Percentiles rank a stretch among this genome's conserved stretches.
Evolutionary conservation across 2,113 vertebrate species (phyloP).

Genomic region (Paraplagusia blochii): DNA sequence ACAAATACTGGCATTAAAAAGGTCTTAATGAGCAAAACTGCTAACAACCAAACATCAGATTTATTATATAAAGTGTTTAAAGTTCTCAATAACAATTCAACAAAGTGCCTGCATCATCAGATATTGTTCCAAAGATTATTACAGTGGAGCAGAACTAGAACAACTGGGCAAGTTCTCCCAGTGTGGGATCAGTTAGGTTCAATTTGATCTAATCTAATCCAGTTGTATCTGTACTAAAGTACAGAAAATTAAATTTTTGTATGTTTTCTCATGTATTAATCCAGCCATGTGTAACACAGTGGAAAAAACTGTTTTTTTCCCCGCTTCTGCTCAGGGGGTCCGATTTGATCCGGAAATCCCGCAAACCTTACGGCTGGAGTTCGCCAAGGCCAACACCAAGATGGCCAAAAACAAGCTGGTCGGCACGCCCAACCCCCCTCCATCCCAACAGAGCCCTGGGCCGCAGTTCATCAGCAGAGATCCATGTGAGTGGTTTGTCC

Average conservation of each 20-base stretch:
- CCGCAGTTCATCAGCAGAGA: conserved; percentile 95
- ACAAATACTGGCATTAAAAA: too few species aligned
- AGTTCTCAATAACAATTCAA: too few species aligned
- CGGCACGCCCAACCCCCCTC: conserved; percentile 90
- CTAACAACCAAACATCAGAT: too few species aligned
- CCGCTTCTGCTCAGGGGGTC: conserved; percentile 80
- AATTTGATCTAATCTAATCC: too few species aligned
- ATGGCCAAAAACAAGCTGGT: conserved; percentile 98
- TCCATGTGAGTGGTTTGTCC: conserved; percentile 85
- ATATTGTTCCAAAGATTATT: too few species aligned
- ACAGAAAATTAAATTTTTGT: too few species aligned
- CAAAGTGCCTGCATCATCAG: too few species aligned
- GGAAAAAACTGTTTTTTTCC: conserved; percentile 15
- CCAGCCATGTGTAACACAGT: not conserved
- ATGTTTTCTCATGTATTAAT: not conserved
- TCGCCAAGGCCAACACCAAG: conserved; percentile 98
- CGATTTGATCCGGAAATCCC: conserved; percentile 97
- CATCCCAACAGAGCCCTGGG: conserved; percentile 89
- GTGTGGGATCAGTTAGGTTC: too few species aligned
- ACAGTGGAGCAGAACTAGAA: too few species aligned
- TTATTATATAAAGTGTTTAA: too few species aligned
- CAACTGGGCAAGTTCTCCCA: too few species aligned
- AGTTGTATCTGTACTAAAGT: not conserved
- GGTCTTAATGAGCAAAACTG: too few species aligned
- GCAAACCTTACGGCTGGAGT: conserved; percentile 94